Evolutionary conservation across 2,113 vertebrate species (phyloP).

Genomic region (Embiotoca jacksoni): DNA sequence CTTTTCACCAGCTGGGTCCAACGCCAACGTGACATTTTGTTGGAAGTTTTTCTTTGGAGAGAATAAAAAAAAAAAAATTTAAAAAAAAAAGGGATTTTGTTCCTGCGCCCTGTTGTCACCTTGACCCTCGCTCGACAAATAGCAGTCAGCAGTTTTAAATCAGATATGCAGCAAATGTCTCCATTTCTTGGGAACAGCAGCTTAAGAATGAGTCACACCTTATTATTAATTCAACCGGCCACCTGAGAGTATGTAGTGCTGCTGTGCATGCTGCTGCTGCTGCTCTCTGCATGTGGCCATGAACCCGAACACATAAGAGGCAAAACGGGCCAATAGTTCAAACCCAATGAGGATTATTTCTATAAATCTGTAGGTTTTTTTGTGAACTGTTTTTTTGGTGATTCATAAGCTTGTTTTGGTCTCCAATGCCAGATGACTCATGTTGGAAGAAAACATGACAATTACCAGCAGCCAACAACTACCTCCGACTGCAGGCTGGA

Average conservation of each 20-base stretch:
- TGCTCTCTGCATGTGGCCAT: slow-evolving; percentile 2
- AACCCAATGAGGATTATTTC: slow-evolving; percentile 5
- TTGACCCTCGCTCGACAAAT: background rate
- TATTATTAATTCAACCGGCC: slow-evolving; percentile 14
- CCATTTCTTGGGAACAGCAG: rapidly evolving
- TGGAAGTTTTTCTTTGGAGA: background rate
- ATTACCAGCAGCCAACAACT: background rate
- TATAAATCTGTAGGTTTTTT: background rate
- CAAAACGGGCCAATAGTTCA: background rate
- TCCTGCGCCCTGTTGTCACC: background rate
- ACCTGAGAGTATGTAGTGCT: background rate
- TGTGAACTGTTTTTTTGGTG: background rate
- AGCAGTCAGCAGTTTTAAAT: background rate
- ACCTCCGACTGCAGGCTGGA: too few species aligned
- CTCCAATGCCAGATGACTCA: background rate
- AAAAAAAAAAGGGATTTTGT: background rate
- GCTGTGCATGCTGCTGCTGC: background rate
- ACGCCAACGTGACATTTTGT: background rate
- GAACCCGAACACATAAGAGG: background rate
- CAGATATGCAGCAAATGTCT: background rate
- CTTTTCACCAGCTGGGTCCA: slow-evolving; percentile 31
- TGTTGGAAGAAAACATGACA: background rate
- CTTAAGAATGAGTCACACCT: slow-evolving; percentile 4
- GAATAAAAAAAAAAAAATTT: background rate
- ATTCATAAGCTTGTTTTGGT: background rate